Conservation (phyloP, 1,140 invertebrate genomes). For the Drosophila saltans region DNA sequence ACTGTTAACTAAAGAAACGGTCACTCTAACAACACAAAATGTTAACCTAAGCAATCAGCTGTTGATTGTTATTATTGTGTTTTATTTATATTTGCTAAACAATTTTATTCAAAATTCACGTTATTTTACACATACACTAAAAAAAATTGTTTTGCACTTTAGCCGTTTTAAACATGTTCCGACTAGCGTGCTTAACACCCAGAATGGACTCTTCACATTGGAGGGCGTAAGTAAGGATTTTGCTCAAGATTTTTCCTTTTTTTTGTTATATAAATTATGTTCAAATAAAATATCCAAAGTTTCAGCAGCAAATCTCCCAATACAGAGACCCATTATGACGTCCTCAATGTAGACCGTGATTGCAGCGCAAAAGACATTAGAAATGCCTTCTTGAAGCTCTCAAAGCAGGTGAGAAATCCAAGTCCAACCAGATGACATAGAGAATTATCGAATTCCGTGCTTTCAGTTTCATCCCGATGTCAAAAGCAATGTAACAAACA, state of each 20-base stretch:
- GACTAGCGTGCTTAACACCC: conserved; percentile 15
- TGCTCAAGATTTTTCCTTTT: not conserved
- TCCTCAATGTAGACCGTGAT: conserved; percentile 84
- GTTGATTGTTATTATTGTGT: conserved; percentile 10
- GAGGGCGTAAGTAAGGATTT: conserved; percentile 58
- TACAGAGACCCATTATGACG: conserved; percentile 84
- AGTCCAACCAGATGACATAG: too few species aligned
- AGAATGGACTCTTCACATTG: conserved; percentile 1
- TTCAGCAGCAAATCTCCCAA: conserved; percentile 34
- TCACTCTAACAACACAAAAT: not conserved
- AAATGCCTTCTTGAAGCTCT: conserved; percentile 85
- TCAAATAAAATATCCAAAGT: conserved; percentile 33
- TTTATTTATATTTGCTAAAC: conserved; percentile 1
- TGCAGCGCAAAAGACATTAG: conserved; percentile 85
- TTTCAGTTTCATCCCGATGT: conserved; percentile 86
- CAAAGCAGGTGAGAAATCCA: conserved; percentile 84
- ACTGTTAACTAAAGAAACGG: not conserved
- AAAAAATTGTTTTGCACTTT: not conserved
- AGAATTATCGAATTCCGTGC: not conserved
- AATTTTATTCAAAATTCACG: not conserved
- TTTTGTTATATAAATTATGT: conserved; percentile 63
- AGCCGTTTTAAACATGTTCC: conserved; percentile 32
- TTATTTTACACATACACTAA: not conserved
- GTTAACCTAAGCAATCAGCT: not conserved
- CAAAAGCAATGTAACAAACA: conserved; percentile 84